Conservation (phyloP, 37 sponge, comb jelly and placozoan species). For the Aphrocallistes beatrix region DNA sequence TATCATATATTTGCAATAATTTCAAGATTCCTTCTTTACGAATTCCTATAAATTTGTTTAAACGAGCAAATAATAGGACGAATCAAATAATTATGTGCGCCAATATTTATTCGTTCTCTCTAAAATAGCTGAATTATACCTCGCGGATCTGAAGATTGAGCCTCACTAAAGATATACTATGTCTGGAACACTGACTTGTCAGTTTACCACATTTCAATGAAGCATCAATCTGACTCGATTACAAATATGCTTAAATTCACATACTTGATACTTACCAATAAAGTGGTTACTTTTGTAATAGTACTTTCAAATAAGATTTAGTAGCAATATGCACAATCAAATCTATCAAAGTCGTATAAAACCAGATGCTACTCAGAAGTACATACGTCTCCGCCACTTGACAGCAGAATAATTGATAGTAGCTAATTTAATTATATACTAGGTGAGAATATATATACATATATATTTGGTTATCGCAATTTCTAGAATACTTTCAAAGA, state of each 20-base stretch:
- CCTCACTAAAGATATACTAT: not conserved
- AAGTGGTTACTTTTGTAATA: not conserved
- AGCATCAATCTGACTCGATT: not conserved
- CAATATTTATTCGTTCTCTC: too few species aligned
- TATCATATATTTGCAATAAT: too few species aligned
- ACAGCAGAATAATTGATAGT: not conserved
- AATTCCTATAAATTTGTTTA: too few species aligned
- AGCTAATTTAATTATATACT: too few species aligned
- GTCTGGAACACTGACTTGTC: not conserved
- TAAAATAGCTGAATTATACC: too few species aligned
- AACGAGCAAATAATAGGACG: too few species aligned
- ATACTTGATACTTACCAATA: slow-evolving; percentile 20
- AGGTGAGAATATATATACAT: too few species aligned
- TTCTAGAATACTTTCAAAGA: too few species aligned
- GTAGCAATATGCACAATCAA: slow-evolving; percentile 17
- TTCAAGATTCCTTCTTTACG: too few species aligned
- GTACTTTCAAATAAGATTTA: not conserved
- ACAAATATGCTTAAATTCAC: slow-evolving; percentile 10
- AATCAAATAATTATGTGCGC: too few species aligned
- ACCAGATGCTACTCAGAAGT: not conserved
- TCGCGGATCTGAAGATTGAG: too few species aligned
- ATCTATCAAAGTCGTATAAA: slow-evolving; percentile 15
- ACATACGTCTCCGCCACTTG: not conserved
- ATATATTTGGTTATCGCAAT: too few species aligned
- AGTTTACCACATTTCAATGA: not conserved